Evolutionary conservation across 2,888 invertebrate species (phyloP).

Genomic region (Drosophila macrothrix): DNA sequence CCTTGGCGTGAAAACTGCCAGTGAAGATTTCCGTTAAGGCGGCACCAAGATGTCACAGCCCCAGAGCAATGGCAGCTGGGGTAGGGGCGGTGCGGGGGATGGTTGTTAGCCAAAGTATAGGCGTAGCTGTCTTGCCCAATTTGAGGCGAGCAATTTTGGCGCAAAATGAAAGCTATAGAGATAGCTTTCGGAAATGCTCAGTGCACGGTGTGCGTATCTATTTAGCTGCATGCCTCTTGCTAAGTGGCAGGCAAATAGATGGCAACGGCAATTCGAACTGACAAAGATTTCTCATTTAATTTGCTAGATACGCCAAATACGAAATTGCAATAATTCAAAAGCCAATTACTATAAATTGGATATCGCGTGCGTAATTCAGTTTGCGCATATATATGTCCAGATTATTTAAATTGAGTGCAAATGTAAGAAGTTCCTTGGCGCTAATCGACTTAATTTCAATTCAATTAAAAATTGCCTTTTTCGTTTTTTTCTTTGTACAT

Average conservation of each 20-base stretch:
- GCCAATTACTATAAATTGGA: slow-evolving; percentile 5
- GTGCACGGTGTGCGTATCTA: slow-evolving; percentile 18
- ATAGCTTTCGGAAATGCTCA: slow-evolving; percentile 51
- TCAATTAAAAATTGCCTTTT: rapidly evolving
- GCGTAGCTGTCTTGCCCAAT: slow-evolving; percentile 55
- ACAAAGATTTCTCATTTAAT: slow-evolving; percentile 34
- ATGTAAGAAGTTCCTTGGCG: background rate
- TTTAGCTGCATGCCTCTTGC: slow-evolving; percentile 43
- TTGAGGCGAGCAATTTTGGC: slow-evolving; percentile 56
- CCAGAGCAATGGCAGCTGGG: background rate
- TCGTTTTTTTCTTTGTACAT: background rate
- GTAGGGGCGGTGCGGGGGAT: background rate
- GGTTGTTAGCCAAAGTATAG: slow-evolving; percentile 18
- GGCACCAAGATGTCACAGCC: slow-evolving; percentile 32
- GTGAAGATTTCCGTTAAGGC: slow-evolving; percentile 64
- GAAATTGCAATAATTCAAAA: slow-evolving; percentile 17
- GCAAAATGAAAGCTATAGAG: slow-evolving; percentile 50
- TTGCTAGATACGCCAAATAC: background rate
- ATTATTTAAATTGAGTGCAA: slow-evolving; percentile 1
- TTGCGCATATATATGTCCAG: background rate
- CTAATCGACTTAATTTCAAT: background rate
- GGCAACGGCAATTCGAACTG: slow-evolving; percentile 30
- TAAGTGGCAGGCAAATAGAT: slow-evolving; percentile 36
- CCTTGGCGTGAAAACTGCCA: slow-evolving; percentile 68
- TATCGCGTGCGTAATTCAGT: slow-evolving; percentile 4